Conservation (phyloP, 2,113 vertebrate genomes). For the Psephotus haematonotus region DNA sequence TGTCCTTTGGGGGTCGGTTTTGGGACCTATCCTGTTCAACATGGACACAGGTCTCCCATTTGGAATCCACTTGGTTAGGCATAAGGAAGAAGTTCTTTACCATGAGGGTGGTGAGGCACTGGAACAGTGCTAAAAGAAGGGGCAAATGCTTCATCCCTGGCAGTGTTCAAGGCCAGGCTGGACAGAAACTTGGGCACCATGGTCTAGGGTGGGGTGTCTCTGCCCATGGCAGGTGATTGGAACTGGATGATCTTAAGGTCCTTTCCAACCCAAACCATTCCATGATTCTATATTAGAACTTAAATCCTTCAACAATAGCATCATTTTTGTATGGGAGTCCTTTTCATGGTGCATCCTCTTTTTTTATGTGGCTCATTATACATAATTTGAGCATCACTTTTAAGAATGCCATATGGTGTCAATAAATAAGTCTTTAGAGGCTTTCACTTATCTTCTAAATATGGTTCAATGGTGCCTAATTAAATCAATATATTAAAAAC, state of each 20-base stretch:
- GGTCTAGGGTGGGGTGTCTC: neutral
- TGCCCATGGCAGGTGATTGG: neutral
- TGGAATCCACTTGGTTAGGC: neutral
- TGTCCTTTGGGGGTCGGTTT: neutral
- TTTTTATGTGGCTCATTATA: conserved; percentile 58
- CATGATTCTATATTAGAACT: neutral
- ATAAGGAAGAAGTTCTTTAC: neutral
- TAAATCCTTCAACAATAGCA: neutral
- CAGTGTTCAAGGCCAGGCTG: neutral
- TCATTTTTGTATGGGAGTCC: conserved; percentile 10
- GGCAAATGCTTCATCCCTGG: neutral
- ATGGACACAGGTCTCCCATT: neutral
- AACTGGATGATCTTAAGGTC: neutral
- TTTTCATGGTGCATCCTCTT: conserved; percentile 11
- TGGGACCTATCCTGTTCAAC: neutral
- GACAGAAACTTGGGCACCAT: neutral
- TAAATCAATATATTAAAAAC: conserved; percentile 62
- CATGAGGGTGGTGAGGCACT: neutral
- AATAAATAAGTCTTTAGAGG: conserved; percentile 66
- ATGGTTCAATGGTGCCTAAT: conserved; percentile 66
- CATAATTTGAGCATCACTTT: conserved; percentile 58
- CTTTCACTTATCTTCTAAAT: conserved; percentile 60
- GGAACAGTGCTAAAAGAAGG: neutral
- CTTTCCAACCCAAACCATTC: neutral
- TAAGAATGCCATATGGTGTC: conserved; percentile 63